Base-by-base conservation (phyloP, 64 coral and sea anemone species). In the Dendronephthya gigantea region DNA sequence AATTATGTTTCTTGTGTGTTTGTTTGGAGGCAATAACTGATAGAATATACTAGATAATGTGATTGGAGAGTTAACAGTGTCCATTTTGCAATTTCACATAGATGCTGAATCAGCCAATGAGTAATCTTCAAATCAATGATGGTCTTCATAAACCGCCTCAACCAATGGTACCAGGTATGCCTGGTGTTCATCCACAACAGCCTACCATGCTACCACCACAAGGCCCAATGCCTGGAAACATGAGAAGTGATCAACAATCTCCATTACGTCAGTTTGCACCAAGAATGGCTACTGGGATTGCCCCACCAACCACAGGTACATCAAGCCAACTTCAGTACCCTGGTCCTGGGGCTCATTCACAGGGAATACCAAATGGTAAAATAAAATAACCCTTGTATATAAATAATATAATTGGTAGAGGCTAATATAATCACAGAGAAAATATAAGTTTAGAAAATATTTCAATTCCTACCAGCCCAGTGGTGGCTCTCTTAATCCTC, bases 61-160 rank as follows among this genome's bases (percentile, higher is more conserved):
- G 41, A 45, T 45, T 4, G 4, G 41, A 45, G 41, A 45, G 4
- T 6, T 45, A 45, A 45, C 11, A 45, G 11, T 45, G 41, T 45
- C 41, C 25, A 17, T 62, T 62, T 62, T 22, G 55, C 25, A 62
- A 62, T 2, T 79, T 34, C 32, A 25, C 30, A 1, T 79, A 79
- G 72, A 79, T 79, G 72, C 22, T 79, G 9, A 79, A 35, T 39
- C 72, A 79, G 36, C 25, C 72, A 10, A 79, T 79, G 72, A 0
- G 72, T 34, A 35, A 35, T 79, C 72, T 79, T 79, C 72, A 79
- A 79, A 79, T 79, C 29, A 79, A 79, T 34, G 72, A 79, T 39
- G 32, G 32, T 34, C 30, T 36, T 36, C 36, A 12, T 36, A 36
- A 34, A 36, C 4, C 30, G 15, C 29, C 72, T 34, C 25, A 34